A percentile compares a stretch with the other conserved stretches of the same genome.
phyloP scores from a whole-genome alignment of 2,797 vertebrate species.

The Sylvilagus floridanus region DNA sequence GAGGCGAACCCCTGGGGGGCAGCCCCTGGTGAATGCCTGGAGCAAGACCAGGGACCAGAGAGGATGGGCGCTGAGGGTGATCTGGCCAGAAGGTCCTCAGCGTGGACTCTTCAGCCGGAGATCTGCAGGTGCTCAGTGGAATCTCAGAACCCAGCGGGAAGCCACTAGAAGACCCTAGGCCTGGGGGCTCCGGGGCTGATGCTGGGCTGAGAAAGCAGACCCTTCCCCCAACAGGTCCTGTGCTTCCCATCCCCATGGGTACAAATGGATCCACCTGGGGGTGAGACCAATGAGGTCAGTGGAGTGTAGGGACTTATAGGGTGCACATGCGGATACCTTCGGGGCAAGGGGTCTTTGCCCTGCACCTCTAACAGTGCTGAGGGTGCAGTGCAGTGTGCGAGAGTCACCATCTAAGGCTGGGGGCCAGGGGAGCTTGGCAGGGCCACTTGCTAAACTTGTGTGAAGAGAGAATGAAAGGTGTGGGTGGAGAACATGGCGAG shows the following conservation, averaged over 20 bases:
- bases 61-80: background rate
- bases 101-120: background rate
- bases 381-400: background rate
- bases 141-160: background rate
- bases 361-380: background rate
- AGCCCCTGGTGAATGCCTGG: background rate
- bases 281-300: background rate
- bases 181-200: too few species aligned
- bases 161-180: background rate
- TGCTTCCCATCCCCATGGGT: background rate
- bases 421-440: background rate
- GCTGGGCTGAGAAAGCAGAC: too few species aligned
- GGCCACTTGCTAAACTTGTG: background rate
- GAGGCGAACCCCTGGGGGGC: too few species aligned
- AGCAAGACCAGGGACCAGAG: background rate
- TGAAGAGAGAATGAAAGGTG: background rate
- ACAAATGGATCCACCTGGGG: too few species aligned
- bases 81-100: too few species aligned
- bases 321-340: accelerated
- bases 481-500: background rate
- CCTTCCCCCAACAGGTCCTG: background rate
- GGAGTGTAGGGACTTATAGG: background rate
- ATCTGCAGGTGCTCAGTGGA: background rate
- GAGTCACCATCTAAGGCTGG: background rate
- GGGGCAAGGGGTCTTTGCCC: too few species aligned